Evolutionary conservation across 1,140 invertebrate species (phyloP), one percentile per base, ranked within the genome.

Genomic region (Pemphigus obesinymphae): DNA sequence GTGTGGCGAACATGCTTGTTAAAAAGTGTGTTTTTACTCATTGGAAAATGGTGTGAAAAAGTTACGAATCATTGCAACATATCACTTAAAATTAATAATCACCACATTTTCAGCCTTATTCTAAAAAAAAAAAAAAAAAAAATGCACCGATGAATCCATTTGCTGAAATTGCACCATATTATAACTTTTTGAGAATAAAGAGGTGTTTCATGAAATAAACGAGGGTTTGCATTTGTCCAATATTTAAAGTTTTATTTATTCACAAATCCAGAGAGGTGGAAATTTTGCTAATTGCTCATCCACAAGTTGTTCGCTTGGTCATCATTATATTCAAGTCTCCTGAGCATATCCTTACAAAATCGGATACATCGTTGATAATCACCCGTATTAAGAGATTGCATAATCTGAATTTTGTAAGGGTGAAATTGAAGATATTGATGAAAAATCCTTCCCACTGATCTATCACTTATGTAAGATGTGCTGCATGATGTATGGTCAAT

Each of bases 161-260:
- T 13, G 6, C 8, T 3, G 13, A 45, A 63, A 70, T 73, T 40
- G 23, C 70, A 48, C 85, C 85, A 85, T 84, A 87, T 85, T 83
- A 84, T 86, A 76, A 86, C 84, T 82, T 84, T 81, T 85, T 86
- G 83, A 82, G 85, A 83, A 84, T 86, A 84, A 83, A 87, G 83
- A 84, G 82, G 83, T 84, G 85, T 85, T 82, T 87, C 83, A 61
- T 84, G 78, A 85, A 85, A 84, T 83, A 85, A 82, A 82, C 83
- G 82, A 84, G 84, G 84, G 34, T 86, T 85, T 45, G 85, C 83
- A 34, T 75, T 80, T 82, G 83, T 84, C 84, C 85, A 86, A 85
- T 85, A 83, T 45, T 82, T 84, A 34, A 83, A 86, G 83, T 85
- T 85, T 84, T 86, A 84, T 20, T 82, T 45, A 83, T 86, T 86